phyloP scores from a whole-genome alignment of 2,113 vertebrate species.

The Brachypodius melanocephalos region DNA sequence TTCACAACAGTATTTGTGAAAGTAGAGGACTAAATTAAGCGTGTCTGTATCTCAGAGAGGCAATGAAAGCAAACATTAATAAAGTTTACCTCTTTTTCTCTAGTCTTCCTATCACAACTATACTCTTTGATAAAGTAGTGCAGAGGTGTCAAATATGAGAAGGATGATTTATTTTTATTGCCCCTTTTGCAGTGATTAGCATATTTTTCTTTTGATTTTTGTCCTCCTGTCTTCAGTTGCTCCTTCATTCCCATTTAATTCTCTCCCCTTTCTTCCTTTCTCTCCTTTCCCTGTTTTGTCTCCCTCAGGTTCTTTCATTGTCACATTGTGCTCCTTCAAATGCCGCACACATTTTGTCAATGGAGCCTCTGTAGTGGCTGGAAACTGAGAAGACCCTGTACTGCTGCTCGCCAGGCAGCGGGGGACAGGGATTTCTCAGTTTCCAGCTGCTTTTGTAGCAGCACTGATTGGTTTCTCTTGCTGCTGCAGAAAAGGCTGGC shows the following conservation, averaged over 20 bases:
- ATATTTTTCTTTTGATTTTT: conserved; percentile 2
- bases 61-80: not conserved
- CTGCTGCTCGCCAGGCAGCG: conserved; percentile 46
- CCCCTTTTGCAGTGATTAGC: not conserved
- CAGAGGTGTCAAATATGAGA: not conserved
- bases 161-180: not conserved
- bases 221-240: not conserved
- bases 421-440: conserved; percentile 55
- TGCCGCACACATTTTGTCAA: conserved; percentile 33
- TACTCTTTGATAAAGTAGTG: not conserved
- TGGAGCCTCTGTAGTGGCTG: conserved; percentile 58
- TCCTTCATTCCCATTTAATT: not conserved
- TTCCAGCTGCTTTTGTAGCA: conserved; percentile 67
- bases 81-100: not conserved
- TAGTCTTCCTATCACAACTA: not conserved
- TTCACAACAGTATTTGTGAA: not conserved
- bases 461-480: conserved; percentile 49
- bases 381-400: conserved; percentile 58
- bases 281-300: conserved; percentile 3
- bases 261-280: not conserved
- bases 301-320: conserved; percentile 47
- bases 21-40: not conserved
- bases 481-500: conserved; percentile 57
- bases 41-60: not conserved
- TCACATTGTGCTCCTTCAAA: conserved; percentile 58